Evolutionary conservation across 2,888 invertebrate species (phyloP), one percentile per base, ranked within the genome.

Genomic region (Encarsia formosa): DNA sequence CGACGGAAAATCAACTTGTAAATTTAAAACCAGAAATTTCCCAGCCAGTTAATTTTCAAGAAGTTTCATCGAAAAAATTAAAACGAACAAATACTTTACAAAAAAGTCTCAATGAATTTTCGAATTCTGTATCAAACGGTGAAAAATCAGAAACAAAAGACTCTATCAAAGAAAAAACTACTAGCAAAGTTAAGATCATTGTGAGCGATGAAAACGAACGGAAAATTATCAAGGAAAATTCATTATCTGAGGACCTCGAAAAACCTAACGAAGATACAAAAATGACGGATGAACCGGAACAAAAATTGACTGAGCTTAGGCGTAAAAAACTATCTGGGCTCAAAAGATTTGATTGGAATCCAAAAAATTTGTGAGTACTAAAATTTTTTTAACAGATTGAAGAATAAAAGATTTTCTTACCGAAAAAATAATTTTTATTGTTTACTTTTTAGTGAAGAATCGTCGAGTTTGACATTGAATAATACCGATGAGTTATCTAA

Each of bases 171-270:
- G 22, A 29, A 2, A 41, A 52, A 26, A 54, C 60, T 11, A 47
- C 61, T 24, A 67, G 63, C 26, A 60, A 65, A 23, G 65, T 72
- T 1, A 69, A 68, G 37, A 70, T 71, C 60, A 61, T 72, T 35
- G 67, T 71, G 3, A 66, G 62, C 41, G 63, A 69, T 11, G 50
- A 43, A 20, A 23, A 24, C 34, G 51, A 35, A 47, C 61, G 60
- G 51, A 60, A 35, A 61, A 50, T 26, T 47, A 41, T 47, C 54
- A 43, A 60, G 48, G 49, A 45, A 31, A 47, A 23, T 47, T 19
- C 46, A 50, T 34, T 54, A 11, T 42, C 60, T 22, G 44, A 59
- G 44, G 51, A 57, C 43, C 47, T 64, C 3, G 61, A 61, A 20
- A 61, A 20, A 24, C 11, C 9, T 1, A 11, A 20, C 11, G 35